Percentiles rank a stretch among this genome's conserved stretches.
These are phyloP conservation scores for Antheraea assamensis DNA, from an alignment of 2,888 invertebrate species.

Conservation along the genomic window DNA sequence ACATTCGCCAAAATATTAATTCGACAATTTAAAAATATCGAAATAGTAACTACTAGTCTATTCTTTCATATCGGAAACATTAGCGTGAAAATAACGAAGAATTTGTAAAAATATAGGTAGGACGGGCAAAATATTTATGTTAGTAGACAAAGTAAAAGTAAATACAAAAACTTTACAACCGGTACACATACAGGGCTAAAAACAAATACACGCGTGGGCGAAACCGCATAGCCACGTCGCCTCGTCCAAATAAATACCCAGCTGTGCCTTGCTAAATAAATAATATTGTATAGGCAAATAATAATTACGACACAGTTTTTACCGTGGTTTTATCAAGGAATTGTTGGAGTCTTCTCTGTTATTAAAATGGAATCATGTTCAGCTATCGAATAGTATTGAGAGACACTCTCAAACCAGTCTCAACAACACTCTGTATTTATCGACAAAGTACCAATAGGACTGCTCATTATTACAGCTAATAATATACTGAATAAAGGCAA, in stretches of 20 bases:
- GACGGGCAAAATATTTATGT: not conserved
- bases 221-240: not conserved
- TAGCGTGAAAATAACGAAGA: not conserved
- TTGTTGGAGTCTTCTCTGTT: not conserved
- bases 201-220: conserved; percentile 1
- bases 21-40: not conserved
- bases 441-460: not conserved
- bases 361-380: not conserved
- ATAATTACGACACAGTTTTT: not conserved
- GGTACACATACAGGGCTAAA: conserved; percentile 7
- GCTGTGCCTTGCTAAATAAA: not conserved
- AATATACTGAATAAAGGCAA: no score
- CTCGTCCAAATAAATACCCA: not conserved
- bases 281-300: not conserved
- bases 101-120: not conserved
- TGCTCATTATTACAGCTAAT: no score
- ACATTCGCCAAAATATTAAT: not conserved
- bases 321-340: not conserved
- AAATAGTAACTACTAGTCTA: not conserved
- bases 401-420: not conserved
- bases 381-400: not conserved
- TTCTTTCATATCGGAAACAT: not conserved
- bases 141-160: not conserved
- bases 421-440: not conserved
- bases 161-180: not conserved